Evolutionary conservation across 1,140 invertebrate genomes (phyloP).

Genomic region (Wiebesia pumilae): DNA sequence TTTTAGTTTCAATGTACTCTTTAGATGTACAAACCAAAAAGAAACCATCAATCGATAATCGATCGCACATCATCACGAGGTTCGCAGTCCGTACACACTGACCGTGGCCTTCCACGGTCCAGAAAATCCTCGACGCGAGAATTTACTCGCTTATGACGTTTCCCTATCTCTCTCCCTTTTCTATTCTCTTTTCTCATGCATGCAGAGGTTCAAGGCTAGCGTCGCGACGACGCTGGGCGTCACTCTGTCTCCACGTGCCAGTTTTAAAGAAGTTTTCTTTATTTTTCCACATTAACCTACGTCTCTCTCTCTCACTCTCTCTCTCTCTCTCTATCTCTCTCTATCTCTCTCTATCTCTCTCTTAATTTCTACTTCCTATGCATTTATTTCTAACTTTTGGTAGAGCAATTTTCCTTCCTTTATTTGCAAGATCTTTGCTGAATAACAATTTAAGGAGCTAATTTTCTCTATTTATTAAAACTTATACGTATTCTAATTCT

Average conservation of each 20-base stretch:
- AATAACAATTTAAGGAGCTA: not conserved
- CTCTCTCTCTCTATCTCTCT: not conserved
- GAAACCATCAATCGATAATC: slow-evolving; percentile 59
- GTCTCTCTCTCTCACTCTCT: slow-evolving; percentile 51
- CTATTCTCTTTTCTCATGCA: slow-evolving; percentile 5
- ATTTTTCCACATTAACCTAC: not conserved
- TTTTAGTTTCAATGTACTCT: no score
- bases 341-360: not conserved
- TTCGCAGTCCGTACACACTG: slow-evolving; percentile 47
- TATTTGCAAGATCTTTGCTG: not conserved
- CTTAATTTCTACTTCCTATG: not conserved
- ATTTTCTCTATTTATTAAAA: not conserved
- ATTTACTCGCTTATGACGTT: not conserved
- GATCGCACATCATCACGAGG: slow-evolving; percentile 34
- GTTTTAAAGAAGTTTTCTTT: not conserved
- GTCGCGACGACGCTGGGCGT: slow-evolving; percentile 57
- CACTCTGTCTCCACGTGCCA: slow-evolving; percentile 36
- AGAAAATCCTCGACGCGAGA: slow-evolving; percentile 54
- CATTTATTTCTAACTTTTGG: not conserved
- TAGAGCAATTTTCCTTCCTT: not conserved
- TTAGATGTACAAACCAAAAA: not conserved
- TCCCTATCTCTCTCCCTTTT: slow-evolving; percentile 4
- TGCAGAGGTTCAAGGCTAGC: slow-evolving; percentile 65
- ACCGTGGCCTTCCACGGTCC: slow-evolving; percentile 65
- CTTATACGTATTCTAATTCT: not conserved